Conservation (phyloP, 2,888 invertebrate species). For the Deilephila porcellus region DNA sequence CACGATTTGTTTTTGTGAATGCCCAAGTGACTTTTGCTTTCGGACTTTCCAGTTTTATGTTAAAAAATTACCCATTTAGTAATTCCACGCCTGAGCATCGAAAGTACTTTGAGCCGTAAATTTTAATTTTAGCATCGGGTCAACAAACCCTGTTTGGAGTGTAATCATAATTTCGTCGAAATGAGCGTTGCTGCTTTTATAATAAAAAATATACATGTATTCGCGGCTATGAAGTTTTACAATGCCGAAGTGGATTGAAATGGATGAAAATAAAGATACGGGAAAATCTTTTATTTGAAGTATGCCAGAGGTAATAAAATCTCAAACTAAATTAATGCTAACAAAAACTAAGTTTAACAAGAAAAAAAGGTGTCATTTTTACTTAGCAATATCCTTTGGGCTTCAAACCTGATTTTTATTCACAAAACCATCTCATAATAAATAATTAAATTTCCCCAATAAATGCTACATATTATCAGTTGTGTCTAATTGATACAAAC, state of each 20-base stretch:
- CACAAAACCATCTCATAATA: too few relatives aligned
- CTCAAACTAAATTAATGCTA: too few relatives aligned
- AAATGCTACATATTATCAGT: too few relatives aligned
- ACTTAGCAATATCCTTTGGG: too few relatives aligned
- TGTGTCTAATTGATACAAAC: background rate
- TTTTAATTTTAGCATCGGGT: slow-evolving; percentile 28
- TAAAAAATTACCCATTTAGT: slow-evolving; percentile 50
- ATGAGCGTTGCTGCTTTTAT: slow-evolving; percentile 45
- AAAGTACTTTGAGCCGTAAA: slow-evolving; percentile 25
- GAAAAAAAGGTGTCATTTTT: too few relatives aligned
- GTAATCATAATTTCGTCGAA: slow-evolving; percentile 26
- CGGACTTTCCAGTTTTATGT: slow-evolving; percentile 57
- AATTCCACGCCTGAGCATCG: slow-evolving; percentile 24
- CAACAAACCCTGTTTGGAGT: slow-evolving; percentile 32
- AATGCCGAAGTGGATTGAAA: background rate
- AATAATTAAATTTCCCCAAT: too few relatives aligned
- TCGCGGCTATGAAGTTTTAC: background rate
- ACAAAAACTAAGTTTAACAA: too few relatives aligned
- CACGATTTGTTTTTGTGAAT: slow-evolving; percentile 69
- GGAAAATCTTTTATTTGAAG: background rate
- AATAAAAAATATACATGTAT: slow-evolving; percentile 46
- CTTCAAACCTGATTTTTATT: too few relatives aligned
- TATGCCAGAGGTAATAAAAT: background rate
- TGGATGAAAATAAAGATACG: background rate
- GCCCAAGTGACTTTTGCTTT: slow-evolving; percentile 57